Evolutionary conservation across 2,113 vertebrate species (phyloP).

Genomic region (Speoplatyrhinus poulsoni): DNA sequence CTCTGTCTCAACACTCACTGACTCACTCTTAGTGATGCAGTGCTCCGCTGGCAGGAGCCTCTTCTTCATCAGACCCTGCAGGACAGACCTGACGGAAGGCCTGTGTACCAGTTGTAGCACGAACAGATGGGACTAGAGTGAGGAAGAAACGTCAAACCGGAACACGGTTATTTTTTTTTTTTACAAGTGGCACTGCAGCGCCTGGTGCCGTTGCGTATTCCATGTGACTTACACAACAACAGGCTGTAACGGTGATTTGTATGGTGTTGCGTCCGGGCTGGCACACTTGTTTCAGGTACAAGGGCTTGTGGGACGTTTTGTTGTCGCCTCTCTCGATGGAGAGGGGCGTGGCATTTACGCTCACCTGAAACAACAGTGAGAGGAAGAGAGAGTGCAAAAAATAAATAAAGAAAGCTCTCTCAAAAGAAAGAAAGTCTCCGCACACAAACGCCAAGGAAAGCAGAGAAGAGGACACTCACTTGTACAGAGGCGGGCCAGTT

Average conservation of each 20-base stretch:
- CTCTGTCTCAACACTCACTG: background rate
- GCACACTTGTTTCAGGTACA: constrained; percentile 94
- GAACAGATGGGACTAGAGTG: constrained; percentile 91
- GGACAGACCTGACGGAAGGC: constrained; percentile 89
- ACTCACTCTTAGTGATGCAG: constrained; percentile 95
- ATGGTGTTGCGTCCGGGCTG: constrained; percentile 95
- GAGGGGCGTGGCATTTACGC: constrained; percentile 90
- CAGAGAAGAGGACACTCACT: constrained; percentile 73
- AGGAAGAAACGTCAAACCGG: background rate
- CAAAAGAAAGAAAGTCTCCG: no score
- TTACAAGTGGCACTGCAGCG: no score
- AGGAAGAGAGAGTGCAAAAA: background rate
- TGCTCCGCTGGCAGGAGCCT: constrained; percentile 92
- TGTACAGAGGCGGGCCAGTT: constrained; percentile 97
- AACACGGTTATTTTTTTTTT: background rate
- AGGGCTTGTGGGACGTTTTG: constrained; percentile 95
- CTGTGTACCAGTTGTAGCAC: constrained; percentile 94
- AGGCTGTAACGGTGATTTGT: constrained; percentile 95
- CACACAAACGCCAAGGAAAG: background rate
- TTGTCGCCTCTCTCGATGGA: constrained; percentile 93
- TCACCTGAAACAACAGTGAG: constrained; percentile 67
- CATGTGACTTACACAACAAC: constrained; percentile 87
- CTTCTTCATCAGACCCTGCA: constrained; percentile 96
- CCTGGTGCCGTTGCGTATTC: background rate
- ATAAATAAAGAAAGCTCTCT: no score